A percentile compares a stretch with the other conserved stretches of the same genome.
Evolutionary conservation across 2,888 invertebrate species (phyloP).

Genomic region (Scaptomyza flava): DNA sequence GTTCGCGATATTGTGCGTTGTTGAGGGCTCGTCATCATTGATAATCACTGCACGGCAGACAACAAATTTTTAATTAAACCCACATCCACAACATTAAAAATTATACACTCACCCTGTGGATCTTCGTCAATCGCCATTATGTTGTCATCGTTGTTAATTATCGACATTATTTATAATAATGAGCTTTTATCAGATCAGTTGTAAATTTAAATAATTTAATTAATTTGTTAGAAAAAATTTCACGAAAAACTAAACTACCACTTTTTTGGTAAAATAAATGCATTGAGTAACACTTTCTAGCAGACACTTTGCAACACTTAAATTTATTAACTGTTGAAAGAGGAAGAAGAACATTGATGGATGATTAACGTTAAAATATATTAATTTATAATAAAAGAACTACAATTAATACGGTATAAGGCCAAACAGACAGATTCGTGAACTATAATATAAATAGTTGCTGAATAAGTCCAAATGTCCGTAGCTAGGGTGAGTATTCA

Average conservation of each 20-base stretch:
- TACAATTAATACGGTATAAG: not conserved
- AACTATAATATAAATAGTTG: not conserved
- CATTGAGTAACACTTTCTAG: constrained; percentile 34
- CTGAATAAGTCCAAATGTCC: not conserved
- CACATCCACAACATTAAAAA: constrained; percentile 21
- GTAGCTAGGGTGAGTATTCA: not conserved
- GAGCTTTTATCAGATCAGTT: not conserved
- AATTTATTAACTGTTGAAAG: constrained; percentile 27
- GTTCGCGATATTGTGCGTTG: constrained; percentile 86
- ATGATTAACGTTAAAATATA: constrained; percentile 16
- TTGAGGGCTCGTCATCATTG: constrained; percentile 88
- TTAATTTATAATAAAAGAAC: not conserved
- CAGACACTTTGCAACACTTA: constrained; percentile 27
- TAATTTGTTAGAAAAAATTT: constrained; percentile 29
- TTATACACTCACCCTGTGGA: constrained; percentile 88
- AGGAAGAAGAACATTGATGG: constrained; percentile 31
- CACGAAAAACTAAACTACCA: constrained; percentile 63
- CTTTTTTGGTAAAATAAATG: constrained; percentile 36
- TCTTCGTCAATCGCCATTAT: constrained; percentile 97
- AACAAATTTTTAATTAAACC: constrained; percentile 21
- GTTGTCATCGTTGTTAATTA: constrained; percentile 89
- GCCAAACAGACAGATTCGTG: not conserved
- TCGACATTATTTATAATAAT: constrained; percentile 72
- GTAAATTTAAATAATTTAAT: constrained; percentile 11
- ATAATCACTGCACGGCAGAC: constrained; percentile 89